A percentile compares a stretch with the other conserved stretches of the same genome.
Conservation (phyloP, 2,797 vertebrate genomes). For the Gadopsis marmoratus region DNA sequence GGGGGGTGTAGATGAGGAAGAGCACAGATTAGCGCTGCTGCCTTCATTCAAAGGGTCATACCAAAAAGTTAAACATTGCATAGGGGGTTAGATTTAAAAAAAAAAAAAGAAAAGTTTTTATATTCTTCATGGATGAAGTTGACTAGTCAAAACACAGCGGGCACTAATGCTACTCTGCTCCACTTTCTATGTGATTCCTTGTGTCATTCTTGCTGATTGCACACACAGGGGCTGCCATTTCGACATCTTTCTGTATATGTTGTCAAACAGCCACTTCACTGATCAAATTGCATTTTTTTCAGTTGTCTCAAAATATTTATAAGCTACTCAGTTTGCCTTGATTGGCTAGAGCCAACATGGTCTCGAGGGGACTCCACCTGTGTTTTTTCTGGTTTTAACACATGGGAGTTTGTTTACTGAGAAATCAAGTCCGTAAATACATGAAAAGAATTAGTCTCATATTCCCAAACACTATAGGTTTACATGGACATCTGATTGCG, state of each 20-base stretch:
- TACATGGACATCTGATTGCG: neutral
- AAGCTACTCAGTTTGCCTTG: neutral
- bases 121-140: neutral
- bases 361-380: neutral
- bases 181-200: neutral
- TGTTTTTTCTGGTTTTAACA: constrained; percentile 5
- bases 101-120: too few species aligned
- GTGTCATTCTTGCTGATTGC: neutral
- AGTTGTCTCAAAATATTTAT: neutral
- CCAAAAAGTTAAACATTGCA: neutral
- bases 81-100: too few species aligned
- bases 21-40: neutral
- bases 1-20: neutral
- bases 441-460: neutral
- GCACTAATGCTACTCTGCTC: neutral
- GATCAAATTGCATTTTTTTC: neutral
- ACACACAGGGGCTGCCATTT: neutral
- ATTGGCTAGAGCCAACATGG: constrained; percentile 1
- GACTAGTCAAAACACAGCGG: too few species aligned
- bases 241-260: neutral
- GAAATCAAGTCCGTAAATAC: constrained; percentile 1
- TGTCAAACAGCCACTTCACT: neutral
- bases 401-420: neutral
- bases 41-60: neutral
- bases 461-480: neutral